Conservation (phyloP, 2,113 vertebrate species). For the Ascaphus truei region DNA sequence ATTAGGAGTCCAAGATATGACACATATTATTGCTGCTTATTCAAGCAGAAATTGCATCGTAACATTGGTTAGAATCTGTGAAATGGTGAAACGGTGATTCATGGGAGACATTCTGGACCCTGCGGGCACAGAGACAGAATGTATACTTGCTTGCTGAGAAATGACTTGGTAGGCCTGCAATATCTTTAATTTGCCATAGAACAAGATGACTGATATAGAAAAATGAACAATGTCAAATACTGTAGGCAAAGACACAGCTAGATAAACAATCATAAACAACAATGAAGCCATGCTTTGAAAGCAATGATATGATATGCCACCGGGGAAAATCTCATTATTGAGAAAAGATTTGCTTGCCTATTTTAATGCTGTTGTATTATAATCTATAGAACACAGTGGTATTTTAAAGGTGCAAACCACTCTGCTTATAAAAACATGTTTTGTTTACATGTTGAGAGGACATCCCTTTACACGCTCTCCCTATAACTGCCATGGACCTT, state of each 20-base stretch:
- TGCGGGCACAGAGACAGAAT: neutral
- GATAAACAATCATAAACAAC: slow-evolving; percentile 5
- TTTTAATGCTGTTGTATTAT: slow-evolving; percentile 16
- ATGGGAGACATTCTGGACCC: accelerated
- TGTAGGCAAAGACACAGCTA: neutral
- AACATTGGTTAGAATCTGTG: slow-evolving; percentile 3
- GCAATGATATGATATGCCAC: neutral
- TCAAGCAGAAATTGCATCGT: slow-evolving; percentile 3
- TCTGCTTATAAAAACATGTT: no score
- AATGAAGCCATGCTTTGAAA: neutral
- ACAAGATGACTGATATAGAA: slow-evolving; percentile 9
- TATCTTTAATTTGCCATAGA: neutral
- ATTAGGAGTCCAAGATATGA: neutral
- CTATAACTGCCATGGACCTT: no score
- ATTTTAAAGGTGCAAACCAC: no score
- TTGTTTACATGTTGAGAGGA: no score
- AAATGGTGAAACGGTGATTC: neutral
- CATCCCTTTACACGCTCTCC: no score
- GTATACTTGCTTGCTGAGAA: neutral
- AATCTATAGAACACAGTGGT: no score
- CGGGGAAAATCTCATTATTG: neutral
- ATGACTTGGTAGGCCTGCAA: neutral
- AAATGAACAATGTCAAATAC: slow-evolving; percentile 26
- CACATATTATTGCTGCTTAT: neutral
- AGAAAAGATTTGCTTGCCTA: neutral